These are phyloP conservation scores for Todiramphus chloris DNA, from an alignment of 2,113 vertebrate genomes.

Conservation along the genomic window DNA sequence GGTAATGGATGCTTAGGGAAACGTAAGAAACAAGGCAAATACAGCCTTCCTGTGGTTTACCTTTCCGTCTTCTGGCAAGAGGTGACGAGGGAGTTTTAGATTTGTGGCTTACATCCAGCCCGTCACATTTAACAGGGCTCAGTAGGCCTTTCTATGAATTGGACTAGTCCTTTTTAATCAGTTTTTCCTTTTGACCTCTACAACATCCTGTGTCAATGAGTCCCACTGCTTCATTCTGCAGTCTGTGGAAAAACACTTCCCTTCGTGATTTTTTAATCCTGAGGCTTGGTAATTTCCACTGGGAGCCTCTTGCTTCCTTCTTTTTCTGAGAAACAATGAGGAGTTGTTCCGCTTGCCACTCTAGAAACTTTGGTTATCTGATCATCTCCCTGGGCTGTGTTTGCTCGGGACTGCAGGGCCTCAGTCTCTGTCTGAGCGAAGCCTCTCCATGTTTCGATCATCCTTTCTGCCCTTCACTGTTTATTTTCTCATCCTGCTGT, in stretches of 20 bases:
- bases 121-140: not conserved
- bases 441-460: not conserved
- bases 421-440: not conserved
- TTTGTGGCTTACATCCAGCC: not conserved
- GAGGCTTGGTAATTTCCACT: constrained; percentile 1
- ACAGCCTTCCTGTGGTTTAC: not conserved
- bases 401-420: not conserved
- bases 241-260: not conserved
- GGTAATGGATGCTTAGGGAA: constrained; percentile 7
- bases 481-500: not conserved
- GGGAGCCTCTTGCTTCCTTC: not conserved
- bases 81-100: not conserved
- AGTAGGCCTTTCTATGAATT: not conserved
- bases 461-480: not conserved
- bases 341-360: not conserved
- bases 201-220: not conserved
- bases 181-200: constrained; percentile 22
- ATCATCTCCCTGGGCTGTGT: not conserved
- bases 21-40: not conserved
- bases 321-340: not conserved
- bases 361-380: not conserved
- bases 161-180: not conserved
- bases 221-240: constrained; percentile 7
- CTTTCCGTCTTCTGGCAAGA: not conserved
- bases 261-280: not conserved